Base-by-base conservation (phyloP, 64 coral and sea anemone genomes). In the Orbicella faveolata region DNA sequence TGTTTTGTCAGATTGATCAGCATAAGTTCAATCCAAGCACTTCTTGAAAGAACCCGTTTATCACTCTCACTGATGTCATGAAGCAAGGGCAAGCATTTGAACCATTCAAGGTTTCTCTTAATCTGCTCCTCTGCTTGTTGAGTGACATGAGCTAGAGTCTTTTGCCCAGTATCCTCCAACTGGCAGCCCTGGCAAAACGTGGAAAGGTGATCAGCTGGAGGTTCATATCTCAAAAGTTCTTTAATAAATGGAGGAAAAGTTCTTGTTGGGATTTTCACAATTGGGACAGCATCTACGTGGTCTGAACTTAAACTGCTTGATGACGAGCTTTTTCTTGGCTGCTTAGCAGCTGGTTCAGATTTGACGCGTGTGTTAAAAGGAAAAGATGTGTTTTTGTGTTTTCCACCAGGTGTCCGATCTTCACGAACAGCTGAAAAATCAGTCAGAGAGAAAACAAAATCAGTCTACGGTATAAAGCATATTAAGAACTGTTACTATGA, bases 391-490 rank as follows among this genome's bases (percentile, higher is more conserved):
- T 93, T 95, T 64, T 99, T 99, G 91, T 99, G 97, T 90, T 94
- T 98, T 30, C 97, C 97, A n/a, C 97, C 97, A 1, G 97, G 97
- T 3, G 97, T 90, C 52, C 97, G 57, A 79, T 99, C 97, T 89
- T 99, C 97, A 20, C 97, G 73, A 8, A 99, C 97, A 89, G 97
- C 97, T 99, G 48, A 16, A 84, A 51, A 80, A 74, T 23, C 1
- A 84, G 48, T 36, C 21, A 83, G 8, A 83, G 5, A 48, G 44
- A 6, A 5, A 48, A 48, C 37, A 16, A 17, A 79, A 36, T 23
- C n/a, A 20, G 18, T 41, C 5, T 61, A 7, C 30, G 36, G 2
- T 12, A 15, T 59, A 48, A 48, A 6, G 44, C 44, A 48, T 48
- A 48, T 6, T 48, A 6, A 48, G 44, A 48, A 48, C 44, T 48